phyloP scores from a whole-genome alignment of 1,140 invertebrate species.

The Magallana angulata region DNA sequence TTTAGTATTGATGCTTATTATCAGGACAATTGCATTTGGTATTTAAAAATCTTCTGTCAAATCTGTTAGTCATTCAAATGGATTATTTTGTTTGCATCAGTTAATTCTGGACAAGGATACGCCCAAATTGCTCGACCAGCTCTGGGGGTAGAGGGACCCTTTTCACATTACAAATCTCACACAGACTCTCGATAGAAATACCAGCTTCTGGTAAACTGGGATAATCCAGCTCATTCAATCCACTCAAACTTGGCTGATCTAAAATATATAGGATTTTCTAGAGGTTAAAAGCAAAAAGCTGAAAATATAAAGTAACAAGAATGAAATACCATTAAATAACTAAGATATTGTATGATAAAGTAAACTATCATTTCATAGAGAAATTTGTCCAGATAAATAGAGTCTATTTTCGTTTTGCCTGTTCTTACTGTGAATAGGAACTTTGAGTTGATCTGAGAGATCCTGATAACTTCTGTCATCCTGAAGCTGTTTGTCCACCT shows the following conservation, averaged over 20 bases:
- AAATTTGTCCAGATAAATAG: too few relatives aligned
- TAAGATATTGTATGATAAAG: neutral
- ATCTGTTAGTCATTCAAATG: too few relatives aligned
- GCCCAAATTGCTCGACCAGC: slow-evolving; percentile 95
- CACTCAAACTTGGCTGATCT: slow-evolving; percentile 88
- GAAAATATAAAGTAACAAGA: neutral
- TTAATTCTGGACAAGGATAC: slow-evolving; percentile 85
- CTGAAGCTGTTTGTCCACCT: slow-evolving; percentile 73
- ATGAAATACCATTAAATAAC: neutral
- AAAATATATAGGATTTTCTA: slow-evolving; percentile 28
- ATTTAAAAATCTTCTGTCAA: too few relatives aligned
- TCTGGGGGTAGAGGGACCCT: slow-evolving; percentile 94
- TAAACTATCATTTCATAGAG: neutral
- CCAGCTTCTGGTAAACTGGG: slow-evolving; percentile 86
- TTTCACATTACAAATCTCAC: slow-evolving; percentile 89
- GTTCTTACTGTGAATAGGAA: slow-evolving; percentile 75
- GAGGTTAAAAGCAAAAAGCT: neutral
- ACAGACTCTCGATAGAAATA: slow-evolving; percentile 80
- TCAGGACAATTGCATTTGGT: too few relatives aligned
- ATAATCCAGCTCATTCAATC: slow-evolving; percentile 93
- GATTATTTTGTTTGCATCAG: too few relatives aligned
- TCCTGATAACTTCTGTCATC: slow-evolving; percentile 75
- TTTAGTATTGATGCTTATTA: too few relatives aligned
- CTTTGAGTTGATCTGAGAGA: slow-evolving; percentile 74
- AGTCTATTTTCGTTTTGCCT: neutral